Evolutionary conservation across 2,888 invertebrate genomes (phyloP).

Genomic region (Cotesia congregata): DNA sequence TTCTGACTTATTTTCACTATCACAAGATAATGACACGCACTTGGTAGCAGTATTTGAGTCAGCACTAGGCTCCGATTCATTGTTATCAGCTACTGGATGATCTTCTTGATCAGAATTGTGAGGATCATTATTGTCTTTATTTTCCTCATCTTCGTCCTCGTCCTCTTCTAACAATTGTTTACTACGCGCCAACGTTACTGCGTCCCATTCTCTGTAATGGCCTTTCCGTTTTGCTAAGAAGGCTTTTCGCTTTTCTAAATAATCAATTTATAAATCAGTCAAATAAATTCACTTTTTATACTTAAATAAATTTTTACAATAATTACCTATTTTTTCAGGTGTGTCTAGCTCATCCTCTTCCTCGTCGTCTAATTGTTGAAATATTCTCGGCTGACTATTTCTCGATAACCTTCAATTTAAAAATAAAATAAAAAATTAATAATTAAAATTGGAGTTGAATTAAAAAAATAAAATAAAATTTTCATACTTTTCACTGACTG

Average conservation of each 20-base stretch:
- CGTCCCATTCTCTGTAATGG: conserved; percentile 98
- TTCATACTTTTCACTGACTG: conserved; percentile 82
- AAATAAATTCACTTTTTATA: not conserved
- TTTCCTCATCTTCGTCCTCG: conserved; percentile 79
- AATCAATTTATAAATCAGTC: not conserved
- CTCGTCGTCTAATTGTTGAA: conserved; percentile 67
- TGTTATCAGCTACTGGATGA: conserved; percentile 44
- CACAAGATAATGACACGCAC: conserved; percentile 66
- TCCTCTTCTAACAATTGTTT: conserved; percentile 92
- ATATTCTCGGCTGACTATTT: conserved; percentile 70
- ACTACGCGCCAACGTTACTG: conserved; percentile 91
- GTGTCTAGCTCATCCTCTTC: conserved; percentile 68
- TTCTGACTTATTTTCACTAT: conserved; percentile 58
- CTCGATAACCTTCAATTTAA: conserved; percentile 64
- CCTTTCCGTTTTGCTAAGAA: conserved; percentile 96
- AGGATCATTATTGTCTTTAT: conserved; percentile 51
- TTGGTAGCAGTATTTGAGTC: conserved; percentile 58
- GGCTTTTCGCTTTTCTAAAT: conserved; percentile 77
- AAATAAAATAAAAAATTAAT: not conserved
- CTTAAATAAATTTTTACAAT: not conserved
- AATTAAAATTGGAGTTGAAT: conserved; percentile 1
- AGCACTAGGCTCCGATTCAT: conserved; percentile 46
- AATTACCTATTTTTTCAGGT: conserved; percentile 71
- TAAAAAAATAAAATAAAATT: not conserved
- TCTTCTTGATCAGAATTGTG: conserved; percentile 41